Conservation (phyloP, 2,113 vertebrate genomes). For the Argyrosomus japonicus region DNA sequence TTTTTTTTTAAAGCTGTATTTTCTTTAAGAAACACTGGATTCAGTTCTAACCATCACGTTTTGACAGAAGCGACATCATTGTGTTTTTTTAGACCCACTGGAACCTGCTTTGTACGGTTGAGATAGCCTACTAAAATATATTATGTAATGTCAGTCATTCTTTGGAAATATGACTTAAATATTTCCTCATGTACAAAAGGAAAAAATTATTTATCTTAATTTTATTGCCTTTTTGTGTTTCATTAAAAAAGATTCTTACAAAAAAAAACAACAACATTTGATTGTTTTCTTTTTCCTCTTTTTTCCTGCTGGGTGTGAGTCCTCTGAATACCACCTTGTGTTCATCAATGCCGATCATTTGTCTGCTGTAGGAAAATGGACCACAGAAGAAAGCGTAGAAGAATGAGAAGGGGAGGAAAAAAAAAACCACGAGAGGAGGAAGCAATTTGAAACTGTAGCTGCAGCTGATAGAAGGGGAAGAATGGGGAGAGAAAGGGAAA, state of each 20-base stretch:
- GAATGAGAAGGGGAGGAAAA: slow-evolving; percentile 32
- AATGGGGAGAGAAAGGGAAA: slow-evolving; percentile 67
- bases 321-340: slow-evolving; percentile 52
- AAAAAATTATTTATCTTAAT: slow-evolving; percentile 88
- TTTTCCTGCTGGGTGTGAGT: slow-evolving; percentile 46
- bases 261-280: slow-evolving; percentile 27
- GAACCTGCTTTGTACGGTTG: slow-evolving; percentile 80
- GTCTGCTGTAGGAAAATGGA: slow-evolving; percentile 65
- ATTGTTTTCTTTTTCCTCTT: neutral
- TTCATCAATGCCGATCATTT: slow-evolving; percentile 70
- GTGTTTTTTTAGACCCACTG: slow-evolving; percentile 82
- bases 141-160: slow-evolving; percentile 80
- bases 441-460: slow-evolving; percentile 78
- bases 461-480: slow-evolving; percentile 48
- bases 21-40: slow-evolving; percentile 88
- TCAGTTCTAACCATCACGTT: slow-evolving; percentile 79
- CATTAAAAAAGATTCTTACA: slow-evolving; percentile 83
- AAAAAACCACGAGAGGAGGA: slow-evolving; percentile 44
- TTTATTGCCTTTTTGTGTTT: slow-evolving; percentile 88
- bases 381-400: slow-evolving; percentile 51
- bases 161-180: slow-evolving; percentile 82
- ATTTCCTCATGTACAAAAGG: slow-evolving; percentile 84
- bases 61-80: slow-evolving; percentile 73
- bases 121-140: slow-evolving; percentile 82
- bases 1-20: slow-evolving; percentile 74